These are phyloP conservation scores for Centropus unirufus DNA, from an alignment of 2,113 vertebrate genomes.

Conservation along the genomic window DNA sequence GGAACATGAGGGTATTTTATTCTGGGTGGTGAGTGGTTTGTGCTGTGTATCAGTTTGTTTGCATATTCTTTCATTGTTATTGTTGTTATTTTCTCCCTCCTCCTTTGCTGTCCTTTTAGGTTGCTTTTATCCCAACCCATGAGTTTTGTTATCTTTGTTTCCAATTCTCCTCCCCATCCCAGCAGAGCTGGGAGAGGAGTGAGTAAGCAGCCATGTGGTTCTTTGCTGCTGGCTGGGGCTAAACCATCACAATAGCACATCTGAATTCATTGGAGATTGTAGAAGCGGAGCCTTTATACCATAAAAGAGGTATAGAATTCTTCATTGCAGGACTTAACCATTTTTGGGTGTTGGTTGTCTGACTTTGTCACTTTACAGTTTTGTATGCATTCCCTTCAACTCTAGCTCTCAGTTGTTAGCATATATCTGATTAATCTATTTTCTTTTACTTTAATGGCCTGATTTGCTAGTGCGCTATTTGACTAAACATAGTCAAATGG, in stretches of 20 bases:
- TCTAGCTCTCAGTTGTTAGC: neutral
- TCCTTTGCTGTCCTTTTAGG: too few relatives aligned
- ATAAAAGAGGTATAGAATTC: conserved; percentile 27
- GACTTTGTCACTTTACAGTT: neutral
- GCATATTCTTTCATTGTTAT: too few relatives aligned
- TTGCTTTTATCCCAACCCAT: too few relatives aligned
- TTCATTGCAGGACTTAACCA: neutral
- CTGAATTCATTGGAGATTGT: neutral
- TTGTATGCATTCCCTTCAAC: neutral
- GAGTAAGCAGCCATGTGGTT: too few relatives aligned
- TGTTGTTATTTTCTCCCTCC: too few relatives aligned
- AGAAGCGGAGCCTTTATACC: neutral
- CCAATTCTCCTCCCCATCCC: too few relatives aligned
- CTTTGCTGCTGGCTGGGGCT: too few relatives aligned
- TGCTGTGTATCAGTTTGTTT: too few relatives aligned
- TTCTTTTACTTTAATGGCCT: neutral
- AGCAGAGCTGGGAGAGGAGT: too few relatives aligned
- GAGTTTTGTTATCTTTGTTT: too few relatives aligned
- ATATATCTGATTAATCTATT: neutral
- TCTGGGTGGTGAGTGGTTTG: too few relatives aligned
- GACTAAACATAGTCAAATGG: neutral
- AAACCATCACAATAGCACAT: neutral
- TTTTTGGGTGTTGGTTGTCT: neutral
- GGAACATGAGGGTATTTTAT: too few relatives aligned
- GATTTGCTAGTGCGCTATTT: neutral